Percentiles rank a stretch among this genome's conserved stretches.
Evolutionary conservation across 1,140 invertebrate genomes (phyloP).

Genomic region (Eumaeus atala): DNA sequence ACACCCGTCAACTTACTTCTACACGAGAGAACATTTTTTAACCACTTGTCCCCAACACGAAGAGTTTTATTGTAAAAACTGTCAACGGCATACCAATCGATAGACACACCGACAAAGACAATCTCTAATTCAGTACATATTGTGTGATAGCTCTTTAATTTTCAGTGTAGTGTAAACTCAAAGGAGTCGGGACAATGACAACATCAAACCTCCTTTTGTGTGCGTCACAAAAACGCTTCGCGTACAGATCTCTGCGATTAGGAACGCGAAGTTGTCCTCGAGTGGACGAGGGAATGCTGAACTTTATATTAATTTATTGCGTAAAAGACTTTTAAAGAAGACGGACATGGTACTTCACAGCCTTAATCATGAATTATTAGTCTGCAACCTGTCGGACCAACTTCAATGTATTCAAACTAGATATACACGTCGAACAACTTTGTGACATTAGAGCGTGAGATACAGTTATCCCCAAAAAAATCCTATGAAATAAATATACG

Average conservation of each 20-base stretch:
- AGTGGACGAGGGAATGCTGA: conserved; percentile 16
- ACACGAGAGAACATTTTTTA: too few relatives aligned
- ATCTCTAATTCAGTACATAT: conserved; percentile 55
- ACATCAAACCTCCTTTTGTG: conserved; percentile 41
- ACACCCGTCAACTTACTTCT: too few relatives aligned
- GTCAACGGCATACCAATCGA: conserved; percentile 59
- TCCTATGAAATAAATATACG: too few relatives aligned
- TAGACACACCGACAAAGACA: conserved; percentile 60
- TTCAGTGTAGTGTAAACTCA: conserved; percentile 70
- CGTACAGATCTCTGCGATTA: conserved; percentile 24
- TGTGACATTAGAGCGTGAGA: too few relatives aligned
- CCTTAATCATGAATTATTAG: too few relatives aligned
- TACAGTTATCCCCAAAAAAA: too few relatives aligned
- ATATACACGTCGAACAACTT: too few relatives aligned
- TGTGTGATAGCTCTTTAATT: conserved; percentile 65
- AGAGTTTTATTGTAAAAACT: conserved; percentile 69
- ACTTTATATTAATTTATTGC: background rate
- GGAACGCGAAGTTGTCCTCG: conserved; percentile 16
- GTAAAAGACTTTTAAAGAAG: too few relatives aligned
- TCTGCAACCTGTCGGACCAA: too few relatives aligned
- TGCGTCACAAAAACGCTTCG: conserved; percentile 48
- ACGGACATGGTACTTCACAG: too few relatives aligned
- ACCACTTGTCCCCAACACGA: conserved; percentile 46
- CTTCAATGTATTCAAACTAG: too few relatives aligned
- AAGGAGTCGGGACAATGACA: conserved; percentile 54